Evolutionary conservation across 2,797 vertebrate genomes (phyloP).

Genomic region (Lycodopsis pacificus): DNA sequence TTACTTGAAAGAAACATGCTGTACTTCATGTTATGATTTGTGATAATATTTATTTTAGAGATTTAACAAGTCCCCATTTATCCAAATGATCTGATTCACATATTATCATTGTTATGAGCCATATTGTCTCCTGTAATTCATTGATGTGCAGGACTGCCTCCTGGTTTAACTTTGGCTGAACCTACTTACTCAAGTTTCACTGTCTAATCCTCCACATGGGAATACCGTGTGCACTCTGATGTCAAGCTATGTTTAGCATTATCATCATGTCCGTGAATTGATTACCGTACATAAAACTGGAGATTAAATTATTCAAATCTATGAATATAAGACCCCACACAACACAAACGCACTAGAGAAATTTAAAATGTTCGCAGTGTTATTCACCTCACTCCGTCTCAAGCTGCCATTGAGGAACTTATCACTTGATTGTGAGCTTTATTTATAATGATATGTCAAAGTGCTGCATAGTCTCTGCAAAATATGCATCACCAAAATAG

Average conservation of each 20-base stretch:
- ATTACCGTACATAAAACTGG: neutral
- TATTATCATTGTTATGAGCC: conserved; percentile 4
- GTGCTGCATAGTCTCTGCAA: neutral
- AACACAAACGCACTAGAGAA: neutral
- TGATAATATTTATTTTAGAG: neutral
- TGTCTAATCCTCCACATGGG: neutral
- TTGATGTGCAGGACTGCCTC: neutral
- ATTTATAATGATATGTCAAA: conserved; percentile 43
- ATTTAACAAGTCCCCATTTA: neutral
- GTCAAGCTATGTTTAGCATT: conserved; percentile 22
- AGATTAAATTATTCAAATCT: neutral
- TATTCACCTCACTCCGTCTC: conserved; percentile 27
- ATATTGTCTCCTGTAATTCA: neutral
- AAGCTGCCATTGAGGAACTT: conserved; percentile 21
- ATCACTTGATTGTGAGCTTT: conserved; percentile 31
- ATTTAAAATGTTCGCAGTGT: neutral
- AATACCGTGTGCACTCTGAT: conserved; percentile 2
- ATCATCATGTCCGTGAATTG: neutral
- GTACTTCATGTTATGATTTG: neutral
- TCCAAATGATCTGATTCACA: neutral
- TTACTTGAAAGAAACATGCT: neutral
- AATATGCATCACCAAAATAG: conserved; percentile 3
- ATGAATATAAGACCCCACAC: neutral
- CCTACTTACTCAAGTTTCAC: conserved; percentile 1
- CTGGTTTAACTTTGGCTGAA: neutral